A percentile compares a stretch with the other conserved stretches of the same genome.
These are phyloP conservation scores for Falco cherrug DNA, from an alignment of 2,797 vertebrate genomes.

Conservation along the genomic window DNA sequence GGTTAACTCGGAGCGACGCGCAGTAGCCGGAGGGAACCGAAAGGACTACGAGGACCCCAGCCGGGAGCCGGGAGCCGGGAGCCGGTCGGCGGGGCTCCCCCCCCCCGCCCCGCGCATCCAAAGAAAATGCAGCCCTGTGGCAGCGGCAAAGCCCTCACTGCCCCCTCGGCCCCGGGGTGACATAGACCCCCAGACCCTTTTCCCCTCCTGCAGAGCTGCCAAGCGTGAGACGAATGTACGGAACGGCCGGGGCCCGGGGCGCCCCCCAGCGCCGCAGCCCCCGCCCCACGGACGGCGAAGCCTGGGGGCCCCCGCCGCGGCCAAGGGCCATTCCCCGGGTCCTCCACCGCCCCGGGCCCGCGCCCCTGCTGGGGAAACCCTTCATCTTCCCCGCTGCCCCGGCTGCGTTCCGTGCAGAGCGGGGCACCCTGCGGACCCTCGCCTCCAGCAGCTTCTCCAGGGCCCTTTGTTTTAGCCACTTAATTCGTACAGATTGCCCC, in stretches of 20 bases:
- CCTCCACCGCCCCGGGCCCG: background rate
- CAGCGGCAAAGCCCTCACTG: background rate
- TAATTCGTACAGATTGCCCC: background rate
- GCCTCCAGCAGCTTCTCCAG: background rate
- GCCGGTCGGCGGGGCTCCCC: background rate
- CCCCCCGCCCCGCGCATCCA: conserved; percentile 12
- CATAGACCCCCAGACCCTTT: background rate
- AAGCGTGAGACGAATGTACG: conserved; percentile 51
- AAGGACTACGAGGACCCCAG: background rate
- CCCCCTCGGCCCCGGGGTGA: background rate
- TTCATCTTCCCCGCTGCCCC: background rate
- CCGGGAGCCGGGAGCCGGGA: background rate
- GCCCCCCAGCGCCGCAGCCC: background rate
- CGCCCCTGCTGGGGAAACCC: background rate
- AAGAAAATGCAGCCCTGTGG: conserved; percentile 32
- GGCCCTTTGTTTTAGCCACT: conserved; percentile 15
- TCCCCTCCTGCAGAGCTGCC: background rate
- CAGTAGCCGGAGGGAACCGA: background rate
- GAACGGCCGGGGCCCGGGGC: background rate
- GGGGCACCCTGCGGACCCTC: background rate
- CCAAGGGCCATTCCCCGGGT: background rate
- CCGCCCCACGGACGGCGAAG: background rate
- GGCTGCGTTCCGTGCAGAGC: background rate
- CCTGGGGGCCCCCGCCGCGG: background rate
- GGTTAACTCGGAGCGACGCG: conserved; percentile 1